These are phyloP conservation scores for Poeciliopsis prolifica DNA, from an alignment of 2,113 vertebrate species.

Conservation along the genomic window DNA sequence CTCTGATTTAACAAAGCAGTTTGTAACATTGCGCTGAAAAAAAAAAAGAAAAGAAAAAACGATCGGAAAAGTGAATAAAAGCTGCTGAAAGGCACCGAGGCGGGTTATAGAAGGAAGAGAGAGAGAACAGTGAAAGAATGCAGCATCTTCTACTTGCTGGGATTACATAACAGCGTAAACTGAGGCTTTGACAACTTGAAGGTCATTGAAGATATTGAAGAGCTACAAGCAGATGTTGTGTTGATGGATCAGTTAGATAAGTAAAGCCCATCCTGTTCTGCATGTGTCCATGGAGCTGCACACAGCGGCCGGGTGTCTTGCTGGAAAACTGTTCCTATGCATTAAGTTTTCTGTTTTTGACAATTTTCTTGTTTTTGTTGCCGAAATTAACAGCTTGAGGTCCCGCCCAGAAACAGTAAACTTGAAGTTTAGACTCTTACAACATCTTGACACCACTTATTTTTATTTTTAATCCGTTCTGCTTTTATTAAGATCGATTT, in stretches of 20 bases:
- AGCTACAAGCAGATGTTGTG: not conserved
- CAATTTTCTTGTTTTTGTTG: no score
- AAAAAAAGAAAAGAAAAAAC: no score
- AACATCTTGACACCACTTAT: no score
- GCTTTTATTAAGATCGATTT: no score
- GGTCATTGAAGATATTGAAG: not conserved
- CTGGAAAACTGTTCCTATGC: not conserved
- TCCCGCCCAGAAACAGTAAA: no score
- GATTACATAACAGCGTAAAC: not conserved
- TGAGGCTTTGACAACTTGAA: not conserved
- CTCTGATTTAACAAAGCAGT: not conserved
- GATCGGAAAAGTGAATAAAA: not conserved
- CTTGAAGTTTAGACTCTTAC: no score
- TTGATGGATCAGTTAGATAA: not conserved
- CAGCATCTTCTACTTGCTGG: not conserved
- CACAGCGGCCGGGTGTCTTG: not conserved
- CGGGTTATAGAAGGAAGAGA: not conserved
- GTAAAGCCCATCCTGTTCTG: no score
- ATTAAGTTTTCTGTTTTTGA: not conserved
- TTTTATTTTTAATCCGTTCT: no score
- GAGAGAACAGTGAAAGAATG: not conserved
- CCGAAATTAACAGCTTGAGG: no score
- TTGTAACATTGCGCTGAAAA: not conserved
- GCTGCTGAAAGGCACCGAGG: not conserved
- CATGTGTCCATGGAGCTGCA: no score